Evolutionary conservation across 2,888 invertebrate species (phyloP).

Genomic region (Psylliodes chrysocephalus): DNA sequence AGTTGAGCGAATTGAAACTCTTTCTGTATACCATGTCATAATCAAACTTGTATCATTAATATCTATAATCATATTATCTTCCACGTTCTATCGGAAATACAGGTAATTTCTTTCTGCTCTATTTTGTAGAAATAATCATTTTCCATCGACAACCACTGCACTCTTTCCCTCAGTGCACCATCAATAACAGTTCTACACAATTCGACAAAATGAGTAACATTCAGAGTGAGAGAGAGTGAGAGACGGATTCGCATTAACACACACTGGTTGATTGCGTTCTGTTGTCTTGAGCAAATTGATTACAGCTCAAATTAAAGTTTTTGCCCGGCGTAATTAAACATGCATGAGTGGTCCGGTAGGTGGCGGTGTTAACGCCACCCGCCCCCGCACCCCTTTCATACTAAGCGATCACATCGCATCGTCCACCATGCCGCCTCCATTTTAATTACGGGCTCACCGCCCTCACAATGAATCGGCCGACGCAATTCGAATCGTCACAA

Average conservation of each 20-base stretch:
- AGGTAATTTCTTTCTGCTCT: no score
- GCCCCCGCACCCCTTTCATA: background rate
- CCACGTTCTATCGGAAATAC: no score
- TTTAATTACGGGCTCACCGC: slow-evolving; percentile 56
- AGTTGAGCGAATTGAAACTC: no score
- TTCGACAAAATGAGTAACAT: background rate
- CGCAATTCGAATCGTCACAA: slow-evolving; percentile 38
- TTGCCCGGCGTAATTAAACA: slow-evolving; percentile 61
- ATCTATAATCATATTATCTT: no score
- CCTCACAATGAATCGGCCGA: slow-evolving; percentile 39
- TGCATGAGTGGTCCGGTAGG: slow-evolving; percentile 54
- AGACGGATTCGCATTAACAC: slow-evolving; percentile 18
- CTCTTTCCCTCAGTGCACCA: no score
- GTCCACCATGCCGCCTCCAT: slow-evolving; percentile 39
- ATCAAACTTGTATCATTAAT: no score
- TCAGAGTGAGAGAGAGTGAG: background rate
- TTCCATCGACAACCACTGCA: no score
- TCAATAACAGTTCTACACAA: no score
- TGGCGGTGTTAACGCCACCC: slow-evolving; percentile 22
- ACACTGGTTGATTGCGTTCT: slow-evolving; percentile 58
- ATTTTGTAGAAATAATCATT: no score
- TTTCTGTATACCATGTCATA: no score
- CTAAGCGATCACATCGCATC: slow-evolving; percentile 14
- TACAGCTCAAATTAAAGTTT: slow-evolving; percentile 63
- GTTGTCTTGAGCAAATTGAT: slow-evolving; percentile 64